Percentiles rank a stretch among this genome's conserved stretches.
Evolutionary conservation across 2,888 invertebrate genomes (phyloP).

Genomic region (Acanthoscelides obtectus): DNA sequence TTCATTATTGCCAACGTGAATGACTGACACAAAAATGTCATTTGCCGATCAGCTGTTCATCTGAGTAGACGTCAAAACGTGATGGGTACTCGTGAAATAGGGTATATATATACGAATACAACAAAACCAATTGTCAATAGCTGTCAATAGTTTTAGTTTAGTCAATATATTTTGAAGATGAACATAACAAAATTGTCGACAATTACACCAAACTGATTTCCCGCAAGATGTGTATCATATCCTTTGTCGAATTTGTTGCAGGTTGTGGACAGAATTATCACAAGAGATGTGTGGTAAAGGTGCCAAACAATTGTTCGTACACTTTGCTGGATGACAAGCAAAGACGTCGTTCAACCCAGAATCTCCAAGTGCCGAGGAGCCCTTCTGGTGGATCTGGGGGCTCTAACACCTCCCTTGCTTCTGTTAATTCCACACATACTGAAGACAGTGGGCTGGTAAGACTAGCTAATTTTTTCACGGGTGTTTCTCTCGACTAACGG

Average conservation of each 20-base stretch:
- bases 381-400: slow-evolving; percentile 75
- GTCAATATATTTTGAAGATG: too few species aligned
- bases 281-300: slow-evolving; percentile 94
- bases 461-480: slow-evolving; percentile 48
- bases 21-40: too few species aligned
- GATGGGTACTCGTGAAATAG: too few species aligned
- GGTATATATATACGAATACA: too few species aligned
- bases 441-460: slow-evolving; percentile 73
- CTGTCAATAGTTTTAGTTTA: too few species aligned
- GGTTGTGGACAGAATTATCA: slow-evolving; percentile 98
- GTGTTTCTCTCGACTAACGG: slow-evolving; percentile 36
- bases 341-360: slow-evolving; percentile 44
- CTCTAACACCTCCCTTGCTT: slow-evolving; percentile 62
- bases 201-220: too few species aligned
- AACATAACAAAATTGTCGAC: too few species aligned
- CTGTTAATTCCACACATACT: slow-evolving; percentile 51
- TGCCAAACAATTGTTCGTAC: slow-evolving; percentile 93
- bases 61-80: too few species aligned
- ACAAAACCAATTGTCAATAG: too few species aligned
- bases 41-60: too few species aligned
- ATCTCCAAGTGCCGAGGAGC: slow-evolving; percentile 58
- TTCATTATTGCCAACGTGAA: too few species aligned
- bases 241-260: slow-evolving; percentile 38
- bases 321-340: slow-evolving; percentile 41
- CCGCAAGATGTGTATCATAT: too few species aligned